A percentile compares a stretch with the other conserved stretches of the same genome.
phyloP scores from a whole-genome alignment of 2,888 invertebrate species.

The Aspidiotus destructor region DNA sequence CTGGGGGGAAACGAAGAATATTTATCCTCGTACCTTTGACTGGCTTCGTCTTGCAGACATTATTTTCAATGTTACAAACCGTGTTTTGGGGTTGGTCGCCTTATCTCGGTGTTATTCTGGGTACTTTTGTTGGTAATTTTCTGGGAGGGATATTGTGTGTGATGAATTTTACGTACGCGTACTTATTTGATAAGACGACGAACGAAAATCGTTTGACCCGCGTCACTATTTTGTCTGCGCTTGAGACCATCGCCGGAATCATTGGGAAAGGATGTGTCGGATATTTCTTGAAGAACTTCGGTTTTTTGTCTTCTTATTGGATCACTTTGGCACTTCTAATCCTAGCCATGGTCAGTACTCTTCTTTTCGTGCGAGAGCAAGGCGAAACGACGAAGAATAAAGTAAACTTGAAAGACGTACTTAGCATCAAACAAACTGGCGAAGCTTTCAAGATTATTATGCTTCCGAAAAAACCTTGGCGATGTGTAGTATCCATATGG shows the following conservation, averaged over 20 bases:
- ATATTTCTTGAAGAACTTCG: neutral
- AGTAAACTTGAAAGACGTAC: neutral
- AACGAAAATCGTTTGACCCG: slow-evolving; percentile 7
- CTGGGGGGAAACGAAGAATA: slow-evolving; percentile 33
- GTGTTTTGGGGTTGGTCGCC: slow-evolving; percentile 37
- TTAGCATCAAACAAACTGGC: neutral
- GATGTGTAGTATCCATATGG: too few relatives aligned
- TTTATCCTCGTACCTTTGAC: slow-evolving; percentile 35
- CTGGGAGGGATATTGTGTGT: slow-evolving; percentile 37
- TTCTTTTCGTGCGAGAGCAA: neutral
- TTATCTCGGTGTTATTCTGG: slow-evolving; percentile 35
- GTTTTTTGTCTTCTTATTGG: slow-evolving; percentile 9
- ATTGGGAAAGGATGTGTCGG: slow-evolving; percentile 3
- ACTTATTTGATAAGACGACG: slow-evolving; percentile 8
- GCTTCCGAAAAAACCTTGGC: too few relatives aligned
- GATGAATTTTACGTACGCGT: slow-evolving; percentile 28
- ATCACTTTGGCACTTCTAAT: neutral
- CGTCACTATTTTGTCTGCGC: neutral
- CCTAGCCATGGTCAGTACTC: neutral
- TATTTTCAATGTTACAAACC: slow-evolving; percentile 35
- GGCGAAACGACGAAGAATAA: neutral
- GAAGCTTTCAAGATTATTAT: neutral
- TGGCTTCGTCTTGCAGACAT: slow-evolving; percentile 36
- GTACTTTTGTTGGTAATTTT: slow-evolving; percentile 36
- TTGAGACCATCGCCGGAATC: neutral